Evolutionary conservation across 2,113 vertebrate species (phyloP).

Genomic region (Microcebus murinus): DNA sequence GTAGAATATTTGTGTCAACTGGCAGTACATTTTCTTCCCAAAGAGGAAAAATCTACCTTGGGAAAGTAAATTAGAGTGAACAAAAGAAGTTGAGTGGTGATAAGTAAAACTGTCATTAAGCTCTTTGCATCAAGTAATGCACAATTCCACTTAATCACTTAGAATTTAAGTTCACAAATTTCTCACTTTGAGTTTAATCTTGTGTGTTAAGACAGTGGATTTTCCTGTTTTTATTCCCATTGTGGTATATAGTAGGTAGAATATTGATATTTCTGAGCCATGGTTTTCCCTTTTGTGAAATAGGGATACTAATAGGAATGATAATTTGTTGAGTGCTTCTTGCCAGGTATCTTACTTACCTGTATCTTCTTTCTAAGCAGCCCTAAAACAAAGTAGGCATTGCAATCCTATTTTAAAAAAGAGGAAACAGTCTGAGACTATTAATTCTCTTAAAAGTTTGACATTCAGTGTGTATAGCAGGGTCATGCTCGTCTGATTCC

Average conservation of each 20-base stretch:
- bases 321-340: not conserved
- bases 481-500: not conserved
- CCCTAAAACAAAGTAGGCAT: not conserved
- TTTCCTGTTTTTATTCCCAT: not conserved
- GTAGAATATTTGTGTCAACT: not conserved
- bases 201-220: not conserved
- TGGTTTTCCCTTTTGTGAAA: conserved; percentile 25
- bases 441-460: not conserved
- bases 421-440: not conserved
- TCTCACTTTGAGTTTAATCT: not conserved
- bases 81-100: not conserved
- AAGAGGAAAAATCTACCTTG: not conserved
- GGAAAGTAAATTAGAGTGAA: not conserved
- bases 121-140: not conserved
- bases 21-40: not conserved
- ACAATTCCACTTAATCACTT: not conserved
- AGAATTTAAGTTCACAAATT: not conserved
- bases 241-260: not conserved
- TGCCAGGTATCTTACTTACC: conserved; percentile 28
- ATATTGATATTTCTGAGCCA: not conserved
- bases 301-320: not conserved
- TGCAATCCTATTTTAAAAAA: not conserved
- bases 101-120: not conserved
- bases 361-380: not conserved
- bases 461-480: not conserved